Evolutionary conservation across 2,113 vertebrate genomes (phyloP).

Genomic region (Mormyrus lacerda): DNA sequence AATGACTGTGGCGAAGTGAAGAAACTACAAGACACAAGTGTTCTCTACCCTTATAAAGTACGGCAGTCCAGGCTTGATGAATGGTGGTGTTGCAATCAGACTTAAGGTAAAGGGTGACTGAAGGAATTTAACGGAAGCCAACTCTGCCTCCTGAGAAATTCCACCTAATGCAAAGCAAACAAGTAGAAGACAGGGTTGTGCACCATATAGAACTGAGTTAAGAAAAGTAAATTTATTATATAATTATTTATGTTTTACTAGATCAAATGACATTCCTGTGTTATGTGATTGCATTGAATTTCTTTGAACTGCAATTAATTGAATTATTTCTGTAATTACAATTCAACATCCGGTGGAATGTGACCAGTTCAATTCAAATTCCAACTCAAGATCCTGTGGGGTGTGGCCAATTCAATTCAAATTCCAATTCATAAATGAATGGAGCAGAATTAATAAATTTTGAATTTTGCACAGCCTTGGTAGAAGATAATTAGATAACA

Average conservation of each 20-base stretch:
- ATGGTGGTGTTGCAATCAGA: slow-evolving; percentile 79
- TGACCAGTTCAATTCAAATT: neutral
- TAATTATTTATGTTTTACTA: neutral
- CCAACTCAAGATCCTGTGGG: neutral
- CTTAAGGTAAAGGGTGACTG: slow-evolving; percentile 74
- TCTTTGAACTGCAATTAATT: neutral
- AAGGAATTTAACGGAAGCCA: slow-evolving; percentile 65
- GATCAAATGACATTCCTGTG: neutral
- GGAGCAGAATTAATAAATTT: neutral
- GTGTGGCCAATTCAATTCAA: neutral
- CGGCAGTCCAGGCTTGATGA: slow-evolving; percentile 86
- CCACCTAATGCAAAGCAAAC: slow-evolving; percentile 61
- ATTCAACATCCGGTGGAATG: neutral
- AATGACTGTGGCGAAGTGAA: neutral
- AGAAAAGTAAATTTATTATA: neutral
- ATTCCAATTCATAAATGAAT: neutral
- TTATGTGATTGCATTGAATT: neutral
- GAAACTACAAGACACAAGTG: neutral
- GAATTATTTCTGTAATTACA: neutral
- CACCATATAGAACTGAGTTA: neutral
- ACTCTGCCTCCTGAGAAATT: slow-evolving; percentile 73
- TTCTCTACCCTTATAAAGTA: slow-evolving; percentile 71
- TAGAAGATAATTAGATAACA: neutral
- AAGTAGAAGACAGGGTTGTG: neutral
- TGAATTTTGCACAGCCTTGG: neutral